A percentile compares a stretch with the other conserved stretches of the same genome.
These are phyloP conservation scores for Taenaris catops DNA, from an alignment of 2,888 invertebrate species.

Conservation along the genomic window DNA sequence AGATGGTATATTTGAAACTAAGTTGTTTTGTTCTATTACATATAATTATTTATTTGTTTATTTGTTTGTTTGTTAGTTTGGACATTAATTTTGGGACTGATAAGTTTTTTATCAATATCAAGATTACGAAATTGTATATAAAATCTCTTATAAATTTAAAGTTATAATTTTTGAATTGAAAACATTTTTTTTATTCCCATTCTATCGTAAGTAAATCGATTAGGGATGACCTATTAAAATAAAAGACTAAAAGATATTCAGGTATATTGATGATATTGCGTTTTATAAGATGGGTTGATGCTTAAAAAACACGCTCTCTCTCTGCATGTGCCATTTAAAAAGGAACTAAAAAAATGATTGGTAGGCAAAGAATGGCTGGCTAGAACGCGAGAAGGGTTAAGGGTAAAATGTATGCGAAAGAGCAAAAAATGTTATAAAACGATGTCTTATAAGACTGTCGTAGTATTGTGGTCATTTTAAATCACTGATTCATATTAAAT, in stretches of 20 bases:
- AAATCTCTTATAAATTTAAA: too few relatives aligned
- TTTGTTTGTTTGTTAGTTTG: too few relatives aligned
- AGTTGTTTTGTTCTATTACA: too few relatives aligned
- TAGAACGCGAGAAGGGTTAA: conserved; percentile 70
- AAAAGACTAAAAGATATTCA: conserved; percentile 53
- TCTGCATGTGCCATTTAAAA: conserved; percentile 79
- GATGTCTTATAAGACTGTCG: conserved; percentile 38
- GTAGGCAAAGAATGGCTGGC: conserved; percentile 69
- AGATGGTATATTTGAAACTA: conserved; percentile 12
- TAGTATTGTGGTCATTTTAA: conserved; percentile 32
- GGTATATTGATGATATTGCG: conserved; percentile 74
- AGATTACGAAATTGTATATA: too few relatives aligned
- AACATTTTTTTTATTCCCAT: too few relatives aligned
- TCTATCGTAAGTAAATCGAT: conserved; percentile 52
- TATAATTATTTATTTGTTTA: too few relatives aligned
- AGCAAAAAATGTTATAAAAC: conserved; percentile 62
- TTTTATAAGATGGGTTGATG: conserved; percentile 59
- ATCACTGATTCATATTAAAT: too few relatives aligned
- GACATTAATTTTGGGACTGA: too few relatives aligned
- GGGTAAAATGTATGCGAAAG: conserved; percentile 50
- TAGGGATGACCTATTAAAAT: conserved; percentile 66
- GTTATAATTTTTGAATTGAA: too few relatives aligned
- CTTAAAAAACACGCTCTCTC: conserved; percentile 60
- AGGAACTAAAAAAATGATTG: conserved; percentile 61
- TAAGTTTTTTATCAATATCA: too few relatives aligned